Conservation (phyloP, 2,888 invertebrate species). For the Strigamia transsilvanica region DNA sequence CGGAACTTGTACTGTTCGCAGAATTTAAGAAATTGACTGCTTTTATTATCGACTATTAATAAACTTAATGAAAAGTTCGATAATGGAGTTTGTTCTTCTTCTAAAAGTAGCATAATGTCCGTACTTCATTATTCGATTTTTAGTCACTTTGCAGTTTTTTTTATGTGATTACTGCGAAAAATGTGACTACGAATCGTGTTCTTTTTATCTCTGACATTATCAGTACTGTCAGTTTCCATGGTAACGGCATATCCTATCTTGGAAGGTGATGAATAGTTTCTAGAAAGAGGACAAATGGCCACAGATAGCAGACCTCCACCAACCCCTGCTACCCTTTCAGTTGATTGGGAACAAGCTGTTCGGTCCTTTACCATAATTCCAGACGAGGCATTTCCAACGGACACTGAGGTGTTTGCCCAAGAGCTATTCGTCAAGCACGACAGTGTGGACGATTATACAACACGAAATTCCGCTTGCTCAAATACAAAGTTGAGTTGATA, state of each 20-base stretch:
- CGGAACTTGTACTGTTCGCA: neutral
- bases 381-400: conserved; percentile 28
- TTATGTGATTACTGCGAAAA: conserved; percentile 7
- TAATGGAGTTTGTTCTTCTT: neutral
- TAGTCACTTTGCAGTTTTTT: neutral
- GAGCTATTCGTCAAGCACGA: conserved; percentile 12
- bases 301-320: conserved; percentile 32
- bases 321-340: conserved; percentile 15
- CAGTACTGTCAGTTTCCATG: conserved; percentile 43
- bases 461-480: neutral
- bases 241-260: conserved; percentile 46
- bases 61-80: conserved; percentile 15
- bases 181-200: conserved; percentile 39
- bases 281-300: conserved; percentile 46
- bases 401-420: conserved; percentile 5
- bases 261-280: conserved; percentile 41
- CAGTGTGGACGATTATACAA: conserved; percentile 15
- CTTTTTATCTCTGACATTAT: conserved; percentile 28
- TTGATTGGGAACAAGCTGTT: conserved; percentile 23
- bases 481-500: neutral
- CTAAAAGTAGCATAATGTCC: conserved; percentile 6
- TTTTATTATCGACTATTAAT: neutral
- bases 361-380: conserved; percentile 32
- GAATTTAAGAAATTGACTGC: neutral
- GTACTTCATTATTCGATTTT: conserved; percentile 1